Evolutionary conservation across 2,113 vertebrate genomes (phyloP), one percentile per base, ranked within the genome.

Genomic region (Crotalus horridus): DNA sequence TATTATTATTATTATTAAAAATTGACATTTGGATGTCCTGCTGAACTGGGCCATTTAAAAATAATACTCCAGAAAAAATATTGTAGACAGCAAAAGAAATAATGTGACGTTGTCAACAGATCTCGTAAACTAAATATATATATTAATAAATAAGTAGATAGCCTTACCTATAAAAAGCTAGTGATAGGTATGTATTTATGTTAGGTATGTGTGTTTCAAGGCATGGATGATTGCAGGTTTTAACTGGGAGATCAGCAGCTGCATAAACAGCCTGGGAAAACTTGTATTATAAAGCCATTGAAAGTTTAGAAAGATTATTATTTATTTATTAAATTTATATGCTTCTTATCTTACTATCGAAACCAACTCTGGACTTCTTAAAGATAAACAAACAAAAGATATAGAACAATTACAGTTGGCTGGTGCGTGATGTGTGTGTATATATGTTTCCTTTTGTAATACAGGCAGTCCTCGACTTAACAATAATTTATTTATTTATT

Each of bases 71-170:
- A 56, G 53, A 95, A 87, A 51, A 21, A 3, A 89, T 69, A 92
- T 81, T 88, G 87, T 51, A 87, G 46, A 11, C 1, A 0, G 91
- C 46, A 39, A 81, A 81, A 81, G 33, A 39, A 20, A 17, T 81
- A 81, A 81, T 94, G 95, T 94, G 95, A 93, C 95, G 92, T 94
- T 95, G 93, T 94, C 94, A 95, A 93, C 94, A 94, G 86, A 90
- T 86, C 55, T 86, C 26, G 87, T 93, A 95, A 89, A 90, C 88
- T 81, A 56, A 54, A 29, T 92, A 91, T 39, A 81, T 81, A 81
- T 81, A 81, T 39, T 33, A 69, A 81, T 81, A 81, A 7, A 74
- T 20, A 74, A 7, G 33, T 20, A 81, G 6, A 81, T 9, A 81
- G 69, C 69, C 15, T 81, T 39, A 6, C 15, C 33, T 81, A 81